phyloP scores from a whole-genome alignment of 2,888 invertebrate genomes.

The Smittia sp. region DNA sequence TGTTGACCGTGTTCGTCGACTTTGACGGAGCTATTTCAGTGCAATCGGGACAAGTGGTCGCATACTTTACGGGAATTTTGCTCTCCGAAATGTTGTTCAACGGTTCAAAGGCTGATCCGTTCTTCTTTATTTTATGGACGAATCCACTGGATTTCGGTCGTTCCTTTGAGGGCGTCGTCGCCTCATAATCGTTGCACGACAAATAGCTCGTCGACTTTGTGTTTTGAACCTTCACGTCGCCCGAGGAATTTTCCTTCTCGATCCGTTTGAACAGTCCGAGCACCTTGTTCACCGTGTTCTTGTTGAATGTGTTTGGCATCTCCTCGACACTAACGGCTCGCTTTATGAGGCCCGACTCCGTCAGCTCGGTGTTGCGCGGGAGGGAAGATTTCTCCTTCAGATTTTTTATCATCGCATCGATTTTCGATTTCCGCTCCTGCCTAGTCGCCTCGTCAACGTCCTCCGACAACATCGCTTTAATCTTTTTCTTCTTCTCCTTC shows the following conservation, averaged over 20 bases:
- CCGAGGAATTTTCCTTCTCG: constrained; percentile 60
- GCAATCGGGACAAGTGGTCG: constrained; percentile 44
- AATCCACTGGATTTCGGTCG: constrained; percentile 46
- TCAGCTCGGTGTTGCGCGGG: constrained; percentile 58
- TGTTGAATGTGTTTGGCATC: constrained; percentile 59
- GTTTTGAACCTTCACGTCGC: constrained; percentile 47
- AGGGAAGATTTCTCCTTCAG: constrained; percentile 68
- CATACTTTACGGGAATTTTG: constrained; percentile 42
- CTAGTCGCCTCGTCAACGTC: constrained; percentile 45
- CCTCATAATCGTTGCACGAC: constrained; percentile 43
- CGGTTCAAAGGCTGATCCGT: constrained; percentile 48
- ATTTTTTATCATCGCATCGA: constrained; percentile 59
- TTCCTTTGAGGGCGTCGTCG: constrained; percentile 46
- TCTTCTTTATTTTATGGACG: constrained; percentile 50
- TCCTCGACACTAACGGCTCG: constrained; percentile 72
- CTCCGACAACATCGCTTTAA: constrained; percentile 45
- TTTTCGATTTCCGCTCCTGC: constrained; percentile 53
- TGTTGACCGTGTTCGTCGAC: constrained; percentile 47
- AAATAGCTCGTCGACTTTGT: constrained; percentile 51
- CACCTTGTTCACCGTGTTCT: constrained; percentile 71
- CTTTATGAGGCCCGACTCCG: constrained; percentile 67
- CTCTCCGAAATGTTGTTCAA: constrained; percentile 36
- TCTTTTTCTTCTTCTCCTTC: constrained; percentile 56
- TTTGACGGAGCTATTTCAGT: constrained; percentile 26
- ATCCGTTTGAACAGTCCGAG: constrained; percentile 74